Base-by-base conservation (phyloP, 92 coral and sea anemone genomes). In the Parazoanthus darwini region DNA sequence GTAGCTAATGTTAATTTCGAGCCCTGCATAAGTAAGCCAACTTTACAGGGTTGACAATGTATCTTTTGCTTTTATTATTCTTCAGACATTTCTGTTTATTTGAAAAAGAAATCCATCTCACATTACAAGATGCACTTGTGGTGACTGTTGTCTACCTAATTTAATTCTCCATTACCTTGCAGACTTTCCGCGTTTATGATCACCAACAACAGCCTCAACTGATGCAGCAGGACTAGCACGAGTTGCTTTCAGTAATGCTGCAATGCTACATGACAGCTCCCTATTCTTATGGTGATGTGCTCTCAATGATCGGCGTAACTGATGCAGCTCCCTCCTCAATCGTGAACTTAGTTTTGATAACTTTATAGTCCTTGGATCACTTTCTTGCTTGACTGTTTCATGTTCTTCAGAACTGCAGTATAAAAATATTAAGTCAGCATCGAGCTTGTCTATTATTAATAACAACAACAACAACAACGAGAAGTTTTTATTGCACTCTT, bases 281-380 rank as follows among this genome's bases (percentile, higher is more conserved):
- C 92, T 94, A 76, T 94, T 93, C 37, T 91, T 91, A 50, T 80
- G 88, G 71, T 91, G 94, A 23, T 91, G 94, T 63, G 94, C 87
- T 58, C 96, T 93, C 78, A 97, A 88, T 25, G 96, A 92, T 25
- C 98, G 92, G 58, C 94, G 85, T 23, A 95, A 85, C 88, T 95
- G 98, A 70, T 95, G 98, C 66, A 95, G 91, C 67, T 95, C 96
- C 46, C 98, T 88, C 63, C 98, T 81, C 35, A 95, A 91, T 56
- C 95, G 91, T 26, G 96, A 89, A 78, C 98, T 95, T 22, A 95
- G 91, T 83, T 90, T 86, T 58, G 98, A 95, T 78, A 95, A 92
- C 86, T 95, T 95, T 42, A 86, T 92, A 42, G 96, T 95, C 88
- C 98, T 90, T 20, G 94, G 78, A 73, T 91, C 98, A 77, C 85